Conservation (phyloP, 2,797 vertebrate genomes). For the Sebastes melanostomus region DNA sequence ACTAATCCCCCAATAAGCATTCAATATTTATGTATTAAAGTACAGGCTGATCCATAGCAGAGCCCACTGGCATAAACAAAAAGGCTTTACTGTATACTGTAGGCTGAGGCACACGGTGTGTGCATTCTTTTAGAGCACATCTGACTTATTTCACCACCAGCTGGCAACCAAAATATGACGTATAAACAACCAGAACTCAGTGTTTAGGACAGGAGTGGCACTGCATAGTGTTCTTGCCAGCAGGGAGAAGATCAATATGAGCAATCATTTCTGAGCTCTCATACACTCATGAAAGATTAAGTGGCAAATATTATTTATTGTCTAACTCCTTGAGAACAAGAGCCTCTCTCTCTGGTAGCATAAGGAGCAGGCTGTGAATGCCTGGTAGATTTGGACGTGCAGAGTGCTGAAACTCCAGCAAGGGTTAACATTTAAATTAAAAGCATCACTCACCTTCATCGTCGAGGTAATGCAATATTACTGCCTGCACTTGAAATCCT, state of each 20-base stretch:
- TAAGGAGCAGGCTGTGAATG: too few species aligned
- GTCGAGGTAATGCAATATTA: background rate
- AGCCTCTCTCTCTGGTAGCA: background rate
- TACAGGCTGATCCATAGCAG: slow-evolving; percentile 52
- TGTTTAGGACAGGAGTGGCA: background rate
- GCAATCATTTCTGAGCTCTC: background rate
- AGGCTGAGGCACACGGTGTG: background rate
- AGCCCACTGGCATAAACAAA: slow-evolving; percentile 39
- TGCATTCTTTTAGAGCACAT: background rate
- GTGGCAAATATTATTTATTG: background rate
- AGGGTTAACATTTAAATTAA: background rate
- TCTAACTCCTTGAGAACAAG: background rate
- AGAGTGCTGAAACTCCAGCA: background rate
- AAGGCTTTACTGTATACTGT: slow-evolving; percentile 1
- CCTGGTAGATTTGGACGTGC: background rate
- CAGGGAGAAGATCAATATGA: background rate
- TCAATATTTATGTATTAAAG: slow-evolving; percentile 54
- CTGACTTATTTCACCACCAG: slow-evolving; percentile 31
- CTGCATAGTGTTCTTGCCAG: background rate
- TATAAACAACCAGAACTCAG: background rate
- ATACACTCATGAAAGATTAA: background rate
- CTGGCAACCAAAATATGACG: slow-evolving; percentile 8
- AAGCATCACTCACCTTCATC: background rate
- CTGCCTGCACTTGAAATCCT: background rate
- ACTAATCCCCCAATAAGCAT: slow-evolving; percentile 51